These are phyloP conservation scores for Limanda limanda DNA, from an alignment of 2,113 vertebrate species.

Conservation along the genomic window DNA sequence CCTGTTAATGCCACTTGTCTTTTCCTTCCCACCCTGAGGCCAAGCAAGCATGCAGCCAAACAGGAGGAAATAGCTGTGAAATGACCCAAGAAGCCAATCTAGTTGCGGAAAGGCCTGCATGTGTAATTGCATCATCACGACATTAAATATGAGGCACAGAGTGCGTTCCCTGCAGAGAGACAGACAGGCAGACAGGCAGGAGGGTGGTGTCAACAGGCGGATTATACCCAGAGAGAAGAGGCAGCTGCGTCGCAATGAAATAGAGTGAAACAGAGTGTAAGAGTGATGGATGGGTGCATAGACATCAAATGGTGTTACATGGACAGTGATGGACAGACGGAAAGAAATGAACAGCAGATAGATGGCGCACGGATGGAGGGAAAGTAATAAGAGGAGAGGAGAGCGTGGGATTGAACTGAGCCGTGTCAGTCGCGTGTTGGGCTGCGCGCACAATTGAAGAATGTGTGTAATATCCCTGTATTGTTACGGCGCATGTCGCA, in stretches of 20 bases:
- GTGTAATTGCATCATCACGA: conserved; percentile 44
- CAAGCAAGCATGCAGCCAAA: conserved; percentile 11
- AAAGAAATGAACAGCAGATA: conserved; percentile 34
- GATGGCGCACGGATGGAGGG: conserved; percentile 35
- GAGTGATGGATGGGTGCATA: conserved; percentile 47
- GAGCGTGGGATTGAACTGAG: conserved; percentile 29
- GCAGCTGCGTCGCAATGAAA: conserved; percentile 30
- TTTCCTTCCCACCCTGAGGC: background rate
- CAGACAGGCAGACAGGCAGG: background rate
- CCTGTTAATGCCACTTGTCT: conserved; percentile 1
- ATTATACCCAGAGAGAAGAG: conserved; percentile 41
- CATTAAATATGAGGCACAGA: conserved; percentile 47
- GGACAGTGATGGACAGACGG: conserved; percentile 64
- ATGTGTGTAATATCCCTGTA: conserved; percentile 80
- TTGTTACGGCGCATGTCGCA: conserved; percentile 71
- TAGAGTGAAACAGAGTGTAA: conserved; percentile 33
- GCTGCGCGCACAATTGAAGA: conserved; percentile 54
- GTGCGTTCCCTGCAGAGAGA: conserved; percentile 30
- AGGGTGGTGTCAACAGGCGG: conserved; percentile 46
- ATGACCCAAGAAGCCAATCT: conserved; percentile 23
- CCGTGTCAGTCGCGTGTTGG: conserved; percentile 34
- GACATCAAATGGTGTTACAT: conserved; percentile 52
- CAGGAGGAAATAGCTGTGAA: conserved; percentile 13
- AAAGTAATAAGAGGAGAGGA: conserved; percentile 54
- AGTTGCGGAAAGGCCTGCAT: conserved; percentile 26